phyloP scores from a whole-genome alignment of 2,113 vertebrate genomes.

The Columbina picui region DNA sequence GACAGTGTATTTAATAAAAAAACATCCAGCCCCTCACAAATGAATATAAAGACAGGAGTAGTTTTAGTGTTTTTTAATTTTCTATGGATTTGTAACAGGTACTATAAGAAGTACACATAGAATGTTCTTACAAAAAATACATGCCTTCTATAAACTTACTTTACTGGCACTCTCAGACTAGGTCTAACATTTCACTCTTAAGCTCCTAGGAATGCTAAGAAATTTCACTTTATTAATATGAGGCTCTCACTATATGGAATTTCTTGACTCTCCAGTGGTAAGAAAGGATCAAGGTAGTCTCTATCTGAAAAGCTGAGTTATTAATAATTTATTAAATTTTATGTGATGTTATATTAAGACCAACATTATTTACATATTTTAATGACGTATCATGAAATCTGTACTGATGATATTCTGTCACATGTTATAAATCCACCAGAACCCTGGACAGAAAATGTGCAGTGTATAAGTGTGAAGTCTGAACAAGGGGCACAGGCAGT shows the following conservation, averaged over 20 bases:
- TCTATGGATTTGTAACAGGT: not conserved
- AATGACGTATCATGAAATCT: not conserved
- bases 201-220: slow-evolving; percentile 3
- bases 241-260: not conserved
- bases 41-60: not conserved
- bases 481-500: not conserved
- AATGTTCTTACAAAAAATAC: not conserved
- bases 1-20: not conserved
- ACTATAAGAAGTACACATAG: not conserved
- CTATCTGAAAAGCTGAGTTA: slow-evolving; percentile 3
- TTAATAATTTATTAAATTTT: slow-evolving; percentile 65
- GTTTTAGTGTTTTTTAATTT: not conserved
- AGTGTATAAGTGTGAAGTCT: not conserved
- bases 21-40: not conserved
- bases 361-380: not conserved
- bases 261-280: slow-evolving; percentile 3
- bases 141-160: not conserved
- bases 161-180: not conserved
- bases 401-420: not conserved
- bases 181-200: slow-evolving; percentile 5
- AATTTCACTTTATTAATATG: slow-evolving; percentile 55
- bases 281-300: slow-evolving; percentile 32
- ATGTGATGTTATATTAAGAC: not conserved
- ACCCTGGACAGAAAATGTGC: not conserved
- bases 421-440: slow-evolving; percentile 1